Base-by-base conservation (phyloP, 2,888 invertebrate species). In the Rotaria sp. region DNA sequence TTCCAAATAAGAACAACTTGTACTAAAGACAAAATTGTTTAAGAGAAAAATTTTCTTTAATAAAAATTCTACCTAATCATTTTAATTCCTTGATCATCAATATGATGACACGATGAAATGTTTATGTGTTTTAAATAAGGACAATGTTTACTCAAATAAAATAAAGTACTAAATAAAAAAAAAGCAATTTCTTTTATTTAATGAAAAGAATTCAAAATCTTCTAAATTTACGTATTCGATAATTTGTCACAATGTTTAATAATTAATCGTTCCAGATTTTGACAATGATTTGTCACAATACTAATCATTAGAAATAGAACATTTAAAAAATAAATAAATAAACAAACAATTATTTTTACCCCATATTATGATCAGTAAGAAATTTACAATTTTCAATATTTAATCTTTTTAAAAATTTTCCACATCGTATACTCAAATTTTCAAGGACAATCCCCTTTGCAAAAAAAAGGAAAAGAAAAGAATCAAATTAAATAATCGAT, bases 321-420 rank as follows among this genome's bases (percentile, higher is more conserved):
- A n/a, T n/a, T n/a, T n/a, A 55, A 48, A 84, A 41, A 57, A 0
- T 26, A 18, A 84, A 35, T 48, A 45, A 55, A 24, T n/a, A n/a
- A n/a, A n/a, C n/a, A n/a, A n/a, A n/a, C n/a, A n/a, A n/a, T 1
- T 8, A 15, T 3, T 88, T 89, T 89, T 89, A 92, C 92, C 94
- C 94, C 93, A 98, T 94, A 88, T 97, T 96, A 88, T 94, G 94
- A 92, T 98, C 97, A 52, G 94, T 96, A 89, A 99, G 96, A 89
- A 96, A 96, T 92, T 98, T 97, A 91, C 99, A 99, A 85, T 99
- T 99, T 88, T 95, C 93, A 84, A 99, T 93, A 67, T 96, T 97
- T 86, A 99, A 93, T 90, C 95, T 95, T 87, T 97, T 94, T 85
- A 99, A 93, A 92, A 99, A 99, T 26, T 98, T 97, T 55, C 97